These are phyloP conservation scores for Cherax quadricarinatus DNA, from an alignment of 1,140 invertebrate genomes.

Conservation along the genomic window DNA sequence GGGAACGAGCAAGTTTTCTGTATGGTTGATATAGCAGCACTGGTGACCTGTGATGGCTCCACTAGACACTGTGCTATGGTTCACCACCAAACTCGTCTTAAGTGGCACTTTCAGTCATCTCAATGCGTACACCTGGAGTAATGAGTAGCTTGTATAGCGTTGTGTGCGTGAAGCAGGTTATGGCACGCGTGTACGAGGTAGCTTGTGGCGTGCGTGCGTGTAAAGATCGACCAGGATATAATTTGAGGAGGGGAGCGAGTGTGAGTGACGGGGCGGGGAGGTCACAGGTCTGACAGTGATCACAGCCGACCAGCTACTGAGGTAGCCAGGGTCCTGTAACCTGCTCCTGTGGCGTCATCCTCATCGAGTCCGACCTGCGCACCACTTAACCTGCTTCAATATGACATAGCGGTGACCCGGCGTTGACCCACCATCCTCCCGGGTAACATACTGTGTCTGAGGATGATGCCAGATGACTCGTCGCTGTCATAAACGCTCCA, in stretches of 20 bases:
- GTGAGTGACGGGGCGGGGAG: background rate
- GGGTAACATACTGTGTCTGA: background rate
- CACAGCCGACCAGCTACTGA: conserved; percentile 29
- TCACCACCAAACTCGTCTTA: background rate
- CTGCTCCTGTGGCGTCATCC: conserved; percentile 6
- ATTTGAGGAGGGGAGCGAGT: background rate
- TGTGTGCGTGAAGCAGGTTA: background rate
- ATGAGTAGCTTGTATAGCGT: background rate
- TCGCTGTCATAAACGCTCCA: background rate
- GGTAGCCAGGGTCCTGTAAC: background rate
- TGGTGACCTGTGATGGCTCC: background rate
- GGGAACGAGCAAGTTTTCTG: background rate
- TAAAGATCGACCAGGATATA: conserved; percentile 15
- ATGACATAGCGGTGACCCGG: background rate
- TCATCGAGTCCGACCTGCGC: background rate
- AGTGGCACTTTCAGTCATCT: background rate
- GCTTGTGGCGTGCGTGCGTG: conserved; percentile 5
- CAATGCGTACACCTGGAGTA: too few relatives aligned
- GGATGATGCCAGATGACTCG: background rate
- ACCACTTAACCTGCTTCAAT: background rate
- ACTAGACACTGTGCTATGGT: background rate
- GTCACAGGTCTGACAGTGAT: background rate
- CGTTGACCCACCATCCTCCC: background rate
- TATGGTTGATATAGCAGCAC: background rate
- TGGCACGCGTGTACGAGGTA: background rate